Conservation (phyloP, 2,113 vertebrate genomes). For the Pachyramphus minor region DNA sequence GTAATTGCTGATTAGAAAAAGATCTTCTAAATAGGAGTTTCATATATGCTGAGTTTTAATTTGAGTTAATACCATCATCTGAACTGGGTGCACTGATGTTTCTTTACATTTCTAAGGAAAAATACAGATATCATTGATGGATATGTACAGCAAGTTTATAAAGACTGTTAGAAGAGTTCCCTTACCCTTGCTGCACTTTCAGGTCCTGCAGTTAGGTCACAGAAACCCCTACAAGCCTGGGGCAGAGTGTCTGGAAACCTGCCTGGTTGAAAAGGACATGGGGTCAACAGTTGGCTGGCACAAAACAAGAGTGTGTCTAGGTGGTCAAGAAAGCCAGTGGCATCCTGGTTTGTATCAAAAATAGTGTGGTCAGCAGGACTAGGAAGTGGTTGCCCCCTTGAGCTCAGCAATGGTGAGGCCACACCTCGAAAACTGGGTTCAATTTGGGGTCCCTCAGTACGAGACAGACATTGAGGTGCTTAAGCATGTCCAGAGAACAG, state of each 20-base stretch:
- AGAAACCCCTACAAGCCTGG: background rate
- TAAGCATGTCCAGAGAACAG: background rate
- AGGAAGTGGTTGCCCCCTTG: background rate
- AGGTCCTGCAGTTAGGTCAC: background rate
- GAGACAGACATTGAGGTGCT: background rate
- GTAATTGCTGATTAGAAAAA: background rate
- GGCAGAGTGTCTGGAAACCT: background rate
- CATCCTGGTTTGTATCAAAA: background rate
- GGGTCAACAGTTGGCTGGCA: background rate
- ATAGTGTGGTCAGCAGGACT: background rate
- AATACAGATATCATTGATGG: background rate
- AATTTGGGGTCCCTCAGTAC: background rate
- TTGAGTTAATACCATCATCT: background rate
- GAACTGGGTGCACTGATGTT: background rate
- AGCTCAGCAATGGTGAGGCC: background rate
- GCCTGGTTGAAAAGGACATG: fast-evolving
- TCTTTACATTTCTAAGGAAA: background rate
- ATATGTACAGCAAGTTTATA: background rate
- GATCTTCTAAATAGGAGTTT: background rate
- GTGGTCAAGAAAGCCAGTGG: background rate
- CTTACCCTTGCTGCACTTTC: background rate
- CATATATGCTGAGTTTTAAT: background rate
- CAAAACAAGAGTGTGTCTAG: background rate
- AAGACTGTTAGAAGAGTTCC: background rate
- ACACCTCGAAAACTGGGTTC: background rate